Percentiles rank a stretch among this genome's conserved stretches.
Evolutionary conservation across 2,113 vertebrate species (phyloP).

Genomic region (Aepyceros melampus): DNA sequence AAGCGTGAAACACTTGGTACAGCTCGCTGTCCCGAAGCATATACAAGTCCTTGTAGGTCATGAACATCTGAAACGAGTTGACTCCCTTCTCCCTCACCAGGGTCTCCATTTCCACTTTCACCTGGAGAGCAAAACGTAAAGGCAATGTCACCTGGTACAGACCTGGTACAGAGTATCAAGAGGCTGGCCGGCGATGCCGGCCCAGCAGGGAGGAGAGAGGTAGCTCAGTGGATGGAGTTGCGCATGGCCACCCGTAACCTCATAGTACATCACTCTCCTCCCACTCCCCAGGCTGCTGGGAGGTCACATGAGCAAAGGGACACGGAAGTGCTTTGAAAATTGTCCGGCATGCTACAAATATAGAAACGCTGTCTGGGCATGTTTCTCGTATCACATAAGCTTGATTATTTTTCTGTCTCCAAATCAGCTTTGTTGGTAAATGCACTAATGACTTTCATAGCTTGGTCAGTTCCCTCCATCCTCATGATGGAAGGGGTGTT

Average conservation of each 20-base stretch:
- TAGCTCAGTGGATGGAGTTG: not conserved
- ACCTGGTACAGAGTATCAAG: not conserved
- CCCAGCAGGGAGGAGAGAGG: not conserved
- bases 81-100: slow-evolving; percentile 95
- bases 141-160: not conserved
- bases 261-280: not conserved
- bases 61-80: slow-evolving; percentile 99
- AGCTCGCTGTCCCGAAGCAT: slow-evolving; percentile 97
- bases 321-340: not conserved
- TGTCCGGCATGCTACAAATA: not conserved
- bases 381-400: not conserved
- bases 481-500: not conserved
- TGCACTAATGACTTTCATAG: not conserved
- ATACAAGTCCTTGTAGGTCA: slow-evolving; percentile 96
- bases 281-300: not conserved
- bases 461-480: not conserved
- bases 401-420: not conserved
- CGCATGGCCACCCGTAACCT: fast-evolving
- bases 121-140: slow-evolving; percentile 78
- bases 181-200: not conserved
- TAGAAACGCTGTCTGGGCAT: not conserved
- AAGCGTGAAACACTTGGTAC: slow-evolving; percentile 92
- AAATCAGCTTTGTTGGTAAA: not conserved
- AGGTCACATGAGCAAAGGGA: not conserved
- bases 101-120: slow-evolving; percentile 93